These are phyloP conservation scores for Ciconia maguari DNA, from an alignment of 2,113 vertebrate genomes.

Conservation along the genomic window DNA sequence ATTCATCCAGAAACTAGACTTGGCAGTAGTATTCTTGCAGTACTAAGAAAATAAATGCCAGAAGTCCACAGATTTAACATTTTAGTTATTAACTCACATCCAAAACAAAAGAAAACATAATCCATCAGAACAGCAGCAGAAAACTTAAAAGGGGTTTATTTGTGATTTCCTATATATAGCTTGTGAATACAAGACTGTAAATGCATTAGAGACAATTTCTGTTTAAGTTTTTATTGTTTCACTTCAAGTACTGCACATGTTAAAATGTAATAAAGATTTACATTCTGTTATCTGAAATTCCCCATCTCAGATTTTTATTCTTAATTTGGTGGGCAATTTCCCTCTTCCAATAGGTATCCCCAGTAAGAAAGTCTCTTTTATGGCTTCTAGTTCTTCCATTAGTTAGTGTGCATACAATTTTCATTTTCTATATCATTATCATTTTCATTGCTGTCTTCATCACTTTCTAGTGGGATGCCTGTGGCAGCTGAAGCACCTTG, in stretches of 20 bases:
- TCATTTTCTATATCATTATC: constrained; percentile 85
- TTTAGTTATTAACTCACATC: constrained; percentile 75
- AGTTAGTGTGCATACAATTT: constrained; percentile 95
- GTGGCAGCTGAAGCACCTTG: constrained; percentile 83
- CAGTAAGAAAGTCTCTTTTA: constrained; percentile 77
- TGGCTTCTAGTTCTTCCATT: constrained; percentile 86
- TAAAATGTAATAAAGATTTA: constrained; percentile 82
- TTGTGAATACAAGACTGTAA: constrained; percentile 83
- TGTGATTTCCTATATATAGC: constrained; percentile 82
- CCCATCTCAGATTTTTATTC: constrained; percentile 76
- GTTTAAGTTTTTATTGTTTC: constrained; percentile 82
- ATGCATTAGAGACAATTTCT: constrained; percentile 81
- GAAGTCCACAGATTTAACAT: constrained; percentile 78
- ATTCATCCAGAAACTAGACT: constrained; percentile 69
- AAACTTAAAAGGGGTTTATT: constrained; percentile 83
- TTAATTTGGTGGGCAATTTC: constrained; percentile 77
- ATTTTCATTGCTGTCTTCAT: constrained; percentile 84
- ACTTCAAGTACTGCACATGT: constrained; percentile 83
- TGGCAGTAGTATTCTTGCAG: constrained; percentile 76
- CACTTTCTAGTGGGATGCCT: constrained; percentile 81
- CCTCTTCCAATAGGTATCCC: constrained; percentile 67
- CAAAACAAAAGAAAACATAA: constrained; percentile 79
- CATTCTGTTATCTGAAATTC: constrained; percentile 82
- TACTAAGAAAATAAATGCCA: constrained; percentile 73
- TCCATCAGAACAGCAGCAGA: constrained; percentile 79